phyloP scores from a whole-genome alignment of 2,113 vertebrate genomes.

The Syngnathoides biaculeatus region DNA sequence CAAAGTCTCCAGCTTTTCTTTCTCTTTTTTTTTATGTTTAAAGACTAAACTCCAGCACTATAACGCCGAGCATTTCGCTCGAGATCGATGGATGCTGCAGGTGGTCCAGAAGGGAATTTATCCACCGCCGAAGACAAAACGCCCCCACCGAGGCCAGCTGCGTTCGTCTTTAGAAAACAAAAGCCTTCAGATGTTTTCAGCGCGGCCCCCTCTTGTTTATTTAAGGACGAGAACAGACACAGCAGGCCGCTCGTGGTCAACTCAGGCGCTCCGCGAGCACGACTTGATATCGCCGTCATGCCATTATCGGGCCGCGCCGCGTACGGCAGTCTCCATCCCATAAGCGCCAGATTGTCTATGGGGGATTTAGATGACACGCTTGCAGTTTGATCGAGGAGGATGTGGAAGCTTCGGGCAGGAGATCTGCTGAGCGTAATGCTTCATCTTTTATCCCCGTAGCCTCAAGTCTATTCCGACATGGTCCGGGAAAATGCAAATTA shows the following conservation, averaged over 20 bases:
- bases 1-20: neutral
- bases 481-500: slow-evolving; percentile 53
- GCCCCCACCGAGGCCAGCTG: slow-evolving; percentile 41
- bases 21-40: neutral
- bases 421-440: slow-evolving; percentile 20
- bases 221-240: slow-evolving; percentile 43
- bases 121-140: slow-evolving; percentile 44
- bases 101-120: slow-evolving; percentile 18
- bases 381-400: slow-evolving; percentile 24
- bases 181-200: slow-evolving; percentile 44
- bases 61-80: slow-evolving; percentile 14
- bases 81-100: slow-evolving; percentile 35
- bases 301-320: neutral
- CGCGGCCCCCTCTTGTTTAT: slow-evolving; percentile 48
- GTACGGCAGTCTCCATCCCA: slow-evolving; percentile 18
- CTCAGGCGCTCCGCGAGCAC: slow-evolving; percentile 16
- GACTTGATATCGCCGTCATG: slow-evolving; percentile 39
- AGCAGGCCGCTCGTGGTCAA: slow-evolving; percentile 29
- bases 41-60: neutral
- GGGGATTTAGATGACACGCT: slow-evolving; percentile 29
- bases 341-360: slow-evolving; percentile 37
- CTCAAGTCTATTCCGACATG: slow-evolving; percentile 30
- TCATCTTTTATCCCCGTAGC: slow-evolving; percentile 28
- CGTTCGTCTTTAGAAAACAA: slow-evolving; percentile 49
- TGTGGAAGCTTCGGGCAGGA: slow-evolving; percentile 26